Evolutionary conservation across 2,888 invertebrate genomes (phyloP).

Genomic region (Eupelmus urozonus): DNA sequence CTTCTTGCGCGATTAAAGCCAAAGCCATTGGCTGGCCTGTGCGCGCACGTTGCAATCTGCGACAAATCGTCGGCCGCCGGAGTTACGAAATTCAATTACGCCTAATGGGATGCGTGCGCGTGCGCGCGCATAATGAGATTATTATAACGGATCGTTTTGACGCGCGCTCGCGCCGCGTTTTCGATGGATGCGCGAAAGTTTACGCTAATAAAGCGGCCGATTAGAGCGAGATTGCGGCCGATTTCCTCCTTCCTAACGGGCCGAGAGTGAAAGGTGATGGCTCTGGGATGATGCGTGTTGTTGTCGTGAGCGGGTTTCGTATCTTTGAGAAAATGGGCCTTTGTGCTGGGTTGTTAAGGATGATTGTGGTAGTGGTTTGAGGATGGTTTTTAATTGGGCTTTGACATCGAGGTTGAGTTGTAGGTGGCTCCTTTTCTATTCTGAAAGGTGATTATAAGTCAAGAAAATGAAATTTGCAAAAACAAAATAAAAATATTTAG

Average conservation of each 20-base stretch:
- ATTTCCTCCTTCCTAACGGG: neutral
- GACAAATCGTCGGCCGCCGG: slow-evolving; percentile 34
- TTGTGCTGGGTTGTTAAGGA: too few species aligned
- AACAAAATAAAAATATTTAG: too few species aligned
- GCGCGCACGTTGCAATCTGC: slow-evolving; percentile 38
- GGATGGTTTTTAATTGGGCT: too few species aligned
- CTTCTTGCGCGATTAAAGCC: slow-evolving; percentile 38
- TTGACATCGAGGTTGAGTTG: too few species aligned
- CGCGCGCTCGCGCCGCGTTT: neutral
- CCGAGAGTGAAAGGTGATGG: slow-evolving; percentile 4
- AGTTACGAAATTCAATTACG: slow-evolving; percentile 51
- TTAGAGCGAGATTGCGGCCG: too few species aligned
- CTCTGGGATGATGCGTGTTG: too few species aligned
- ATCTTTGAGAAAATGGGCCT: too few species aligned
- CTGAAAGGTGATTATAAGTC: too few species aligned
- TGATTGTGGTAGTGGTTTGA: too few species aligned
- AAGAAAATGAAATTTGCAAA: too few species aligned
- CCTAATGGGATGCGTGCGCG: slow-evolving; percentile 40
- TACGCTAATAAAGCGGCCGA: neutral
- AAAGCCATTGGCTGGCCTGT: slow-evolving; percentile 8
- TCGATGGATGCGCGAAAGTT: neutral
- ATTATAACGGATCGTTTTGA: slow-evolving; percentile 39
- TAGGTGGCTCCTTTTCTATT: too few species aligned
- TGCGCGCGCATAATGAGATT: slow-evolving; percentile 33
- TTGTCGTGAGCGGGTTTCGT: too few species aligned